These are phyloP conservation scores for Globicephala melas DNA, from an alignment of 2,113 vertebrate genomes.

Conservation along the genomic window DNA sequence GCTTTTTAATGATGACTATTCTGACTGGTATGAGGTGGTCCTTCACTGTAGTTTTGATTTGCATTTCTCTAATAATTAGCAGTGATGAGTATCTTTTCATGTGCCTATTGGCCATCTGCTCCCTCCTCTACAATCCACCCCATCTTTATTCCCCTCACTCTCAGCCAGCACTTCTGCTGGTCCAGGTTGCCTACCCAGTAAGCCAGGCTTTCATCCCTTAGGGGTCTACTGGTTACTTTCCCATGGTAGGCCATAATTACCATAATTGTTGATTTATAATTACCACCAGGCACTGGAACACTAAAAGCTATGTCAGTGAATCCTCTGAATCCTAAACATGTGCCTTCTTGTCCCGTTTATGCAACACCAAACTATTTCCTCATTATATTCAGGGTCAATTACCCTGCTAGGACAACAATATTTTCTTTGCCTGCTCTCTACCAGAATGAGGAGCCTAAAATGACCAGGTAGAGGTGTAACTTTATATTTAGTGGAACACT, in stretches of 20 bases:
- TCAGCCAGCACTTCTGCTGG: not conserved
- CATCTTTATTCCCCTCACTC: not conserved
- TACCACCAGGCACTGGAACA: not conserved
- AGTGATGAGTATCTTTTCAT: not conserved
- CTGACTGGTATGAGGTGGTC: not conserved
- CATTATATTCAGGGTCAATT: not conserved
- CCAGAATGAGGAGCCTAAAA: not conserved
- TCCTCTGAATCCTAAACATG: not conserved
- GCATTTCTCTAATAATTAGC: not conserved
- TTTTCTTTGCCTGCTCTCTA: not conserved
- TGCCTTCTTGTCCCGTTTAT: not conserved
- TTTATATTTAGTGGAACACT: not conserved
- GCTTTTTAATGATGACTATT: not conserved
- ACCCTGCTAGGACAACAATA: not conserved
- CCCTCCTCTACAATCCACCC: not conserved
- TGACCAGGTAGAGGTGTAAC: not conserved
- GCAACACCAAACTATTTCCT: not conserved
- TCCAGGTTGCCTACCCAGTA: not conserved
- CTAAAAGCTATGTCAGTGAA: not conserved
- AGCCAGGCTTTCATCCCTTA: not conserved
- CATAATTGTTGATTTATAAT: not conserved
- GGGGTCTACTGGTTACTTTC: not conserved
- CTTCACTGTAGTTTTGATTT: not conserved
- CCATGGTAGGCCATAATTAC: not conserved
- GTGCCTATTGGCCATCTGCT: not conserved